Conservation (phyloP, 2,797 vertebrate genomes). For the Hypotaenidia okinawae region DNA sequence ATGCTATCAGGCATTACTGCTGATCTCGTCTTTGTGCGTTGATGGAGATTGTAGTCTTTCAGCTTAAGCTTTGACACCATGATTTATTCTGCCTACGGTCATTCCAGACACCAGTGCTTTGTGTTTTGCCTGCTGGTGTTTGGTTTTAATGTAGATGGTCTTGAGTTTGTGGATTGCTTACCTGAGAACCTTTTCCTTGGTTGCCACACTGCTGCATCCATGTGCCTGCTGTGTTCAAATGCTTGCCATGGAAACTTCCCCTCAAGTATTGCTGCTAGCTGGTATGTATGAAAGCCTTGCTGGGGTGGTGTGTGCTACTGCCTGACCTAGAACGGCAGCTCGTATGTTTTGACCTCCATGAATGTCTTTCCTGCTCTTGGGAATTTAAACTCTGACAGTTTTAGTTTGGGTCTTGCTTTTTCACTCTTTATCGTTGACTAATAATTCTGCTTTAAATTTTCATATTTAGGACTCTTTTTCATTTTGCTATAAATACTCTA, state of each 20-base stretch:
- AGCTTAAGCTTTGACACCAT: background rate
- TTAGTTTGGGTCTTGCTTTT: background rate
- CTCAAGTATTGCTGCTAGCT: background rate
- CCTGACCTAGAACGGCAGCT: background rate
- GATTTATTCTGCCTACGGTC: background rate
- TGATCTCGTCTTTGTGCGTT: background rate
- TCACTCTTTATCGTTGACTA: background rate
- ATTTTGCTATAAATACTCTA: background rate
- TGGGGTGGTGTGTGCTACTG: background rate
- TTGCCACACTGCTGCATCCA: background rate
- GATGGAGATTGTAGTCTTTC: background rate
- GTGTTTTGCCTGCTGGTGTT: background rate
- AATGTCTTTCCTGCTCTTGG: background rate
- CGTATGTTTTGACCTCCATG: background rate
- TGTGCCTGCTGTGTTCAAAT: background rate
- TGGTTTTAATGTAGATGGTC: background rate
- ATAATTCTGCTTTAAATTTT: background rate
- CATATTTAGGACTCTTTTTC: background rate
- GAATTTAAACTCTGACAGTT: background rate
- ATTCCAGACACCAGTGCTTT: background rate
- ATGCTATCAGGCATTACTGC: background rate
- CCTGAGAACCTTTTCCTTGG: background rate
- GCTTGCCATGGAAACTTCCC: background rate
- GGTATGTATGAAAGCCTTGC: background rate
- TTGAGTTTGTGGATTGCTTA: background rate